phyloP scores from a whole-genome alignment of 37 sponge, comb jelly and placozoan species.

The Ephydatia muelleri region DNA sequence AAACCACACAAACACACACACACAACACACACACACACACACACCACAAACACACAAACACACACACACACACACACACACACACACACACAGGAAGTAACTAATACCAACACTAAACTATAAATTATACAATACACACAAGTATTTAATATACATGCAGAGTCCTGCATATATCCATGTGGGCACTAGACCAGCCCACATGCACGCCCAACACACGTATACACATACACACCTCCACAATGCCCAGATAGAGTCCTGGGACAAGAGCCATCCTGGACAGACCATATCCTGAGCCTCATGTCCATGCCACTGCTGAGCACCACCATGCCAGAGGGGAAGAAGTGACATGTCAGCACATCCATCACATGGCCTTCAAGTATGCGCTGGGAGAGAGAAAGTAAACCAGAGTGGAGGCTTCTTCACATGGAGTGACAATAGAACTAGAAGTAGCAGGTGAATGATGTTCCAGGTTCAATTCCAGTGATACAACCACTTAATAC shows the following conservation, averaged over 20 bases:
- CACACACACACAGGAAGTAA: background rate
- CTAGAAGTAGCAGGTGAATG: background rate
- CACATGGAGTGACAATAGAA: background rate
- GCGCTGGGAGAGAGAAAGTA: conserved; percentile 33
- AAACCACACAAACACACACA: no score
- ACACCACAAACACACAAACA: no score
- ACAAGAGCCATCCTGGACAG: conserved; percentile 86
- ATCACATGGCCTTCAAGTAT: conserved; percentile 79
- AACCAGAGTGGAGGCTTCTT: background rate
- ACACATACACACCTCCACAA: conserved; percentile 44
- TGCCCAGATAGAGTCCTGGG: conserved; percentile 85
- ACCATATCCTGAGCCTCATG: conserved; percentile 89
- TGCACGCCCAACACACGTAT: background rate
- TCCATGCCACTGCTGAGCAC: conserved; percentile 89
- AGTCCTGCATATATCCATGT: no score
- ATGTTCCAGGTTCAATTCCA: no score
- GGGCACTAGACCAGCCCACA: no score
- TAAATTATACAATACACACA: no score
- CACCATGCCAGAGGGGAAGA: conserved; percentile 93
- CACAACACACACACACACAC: no score
- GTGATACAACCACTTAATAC: no score
- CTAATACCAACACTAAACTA: background rate
- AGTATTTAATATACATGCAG: no score
- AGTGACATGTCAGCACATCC: conserved; percentile 81
- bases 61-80: background rate